Percentiles rank a stretch among this genome's conserved stretches.
Conservation (phyloP, 2,797 vertebrate genomes). For the Gobio occitaniae region DNA sequence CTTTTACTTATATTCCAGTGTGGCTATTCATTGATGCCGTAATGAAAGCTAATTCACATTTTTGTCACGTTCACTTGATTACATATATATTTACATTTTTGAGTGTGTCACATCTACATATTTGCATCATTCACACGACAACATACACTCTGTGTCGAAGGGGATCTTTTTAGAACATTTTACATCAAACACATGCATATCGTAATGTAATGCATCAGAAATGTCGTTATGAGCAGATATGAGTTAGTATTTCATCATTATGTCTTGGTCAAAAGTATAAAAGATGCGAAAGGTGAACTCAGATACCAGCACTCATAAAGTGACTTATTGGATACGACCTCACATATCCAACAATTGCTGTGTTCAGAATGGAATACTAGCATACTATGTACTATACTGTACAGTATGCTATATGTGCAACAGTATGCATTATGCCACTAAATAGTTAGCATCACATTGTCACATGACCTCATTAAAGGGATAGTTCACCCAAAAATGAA, state of each 20-base stretch:
- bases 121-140: not conserved
- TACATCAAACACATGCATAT: not conserved
- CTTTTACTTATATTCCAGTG: slow-evolving; percentile 19
- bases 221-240: not conserved
- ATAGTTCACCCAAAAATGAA: no score
- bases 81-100: slow-evolving; percentile 13
- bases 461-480: not conserved
- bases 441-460: not conserved
- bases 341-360: not conserved
- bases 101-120: slow-evolving; percentile 18
- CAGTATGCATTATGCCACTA: not conserved
- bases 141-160: not conserved
- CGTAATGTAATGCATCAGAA: not conserved
- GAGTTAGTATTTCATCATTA: slow-evolving; percentile 11
- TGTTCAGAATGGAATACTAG: slow-evolving; percentile 12
- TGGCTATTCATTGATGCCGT: slow-evolving; percentile 21
- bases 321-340: not conserved
- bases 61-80: slow-evolving; percentile 32
- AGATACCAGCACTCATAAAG: slow-evolving; percentile 31
- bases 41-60: slow-evolving; percentile 4
- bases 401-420: not conserved
- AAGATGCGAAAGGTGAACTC: not conserved
- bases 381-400: not conserved
- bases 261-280: slow-evolving; percentile 14
- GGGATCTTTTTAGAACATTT: slow-evolving; percentile 21